A percentile compares a stretch with the other conserved stretches of the same genome.
Evolutionary conservation across 1,140 invertebrate species (phyloP).

Genomic region (Aphelinus certus): DNA sequence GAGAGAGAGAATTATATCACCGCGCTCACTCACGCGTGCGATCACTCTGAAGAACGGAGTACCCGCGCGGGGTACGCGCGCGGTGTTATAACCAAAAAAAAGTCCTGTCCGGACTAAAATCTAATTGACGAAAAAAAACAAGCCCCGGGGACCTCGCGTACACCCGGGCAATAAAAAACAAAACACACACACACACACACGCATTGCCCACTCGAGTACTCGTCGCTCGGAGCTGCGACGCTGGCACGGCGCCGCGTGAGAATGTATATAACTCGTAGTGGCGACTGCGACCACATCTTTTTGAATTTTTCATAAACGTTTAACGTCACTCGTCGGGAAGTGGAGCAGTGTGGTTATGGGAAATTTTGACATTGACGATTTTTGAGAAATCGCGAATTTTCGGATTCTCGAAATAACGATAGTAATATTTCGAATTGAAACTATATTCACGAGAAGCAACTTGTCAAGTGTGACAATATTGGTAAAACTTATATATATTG

Average conservation of each 20-base stretch:
- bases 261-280: neutral
- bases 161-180: neutral
- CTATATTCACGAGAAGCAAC: no score
- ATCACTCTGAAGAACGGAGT: constrained; percentile 24
- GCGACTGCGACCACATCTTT: constrained; percentile 19
- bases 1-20: constrained; percentile 13
- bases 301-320: neutral
- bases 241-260: neutral
- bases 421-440: no score
- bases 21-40: neutral
- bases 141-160: no score
- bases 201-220: neutral
- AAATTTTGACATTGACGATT: no score
- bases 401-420: no score
- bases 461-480: no score
- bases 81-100: neutral
- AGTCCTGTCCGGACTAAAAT: constrained; percentile 4
- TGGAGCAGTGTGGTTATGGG: no score
- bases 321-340: neutral
- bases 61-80: neutral
- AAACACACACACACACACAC: neutral
- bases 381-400: no score
- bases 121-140: no score
- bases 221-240: neutral
- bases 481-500: no score